Evolutionary conservation across 1,140 invertebrate genomes (phyloP).

Genomic region (Elymnias hypermnestra): DNA sequence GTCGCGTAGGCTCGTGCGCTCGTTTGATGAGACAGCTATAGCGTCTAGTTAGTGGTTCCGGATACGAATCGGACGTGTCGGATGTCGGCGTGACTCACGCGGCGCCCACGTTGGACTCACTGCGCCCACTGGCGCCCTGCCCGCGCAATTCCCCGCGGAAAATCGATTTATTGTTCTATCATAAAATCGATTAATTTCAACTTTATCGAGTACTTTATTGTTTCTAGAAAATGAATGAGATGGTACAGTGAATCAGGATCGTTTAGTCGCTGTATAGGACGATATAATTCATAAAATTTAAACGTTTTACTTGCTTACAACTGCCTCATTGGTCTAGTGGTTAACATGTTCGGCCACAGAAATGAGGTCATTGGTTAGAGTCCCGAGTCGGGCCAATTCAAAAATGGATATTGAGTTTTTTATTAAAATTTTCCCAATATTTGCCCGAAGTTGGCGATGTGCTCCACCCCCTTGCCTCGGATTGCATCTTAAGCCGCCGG

Average conservation of each 20-base stretch:
- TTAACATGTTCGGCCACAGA: too few species aligned
- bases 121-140: constrained; percentile 43
- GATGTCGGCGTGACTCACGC: constrained; percentile 70
- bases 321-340: too few species aligned
- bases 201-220: constrained; percentile 8
- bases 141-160: constrained; percentile 32
- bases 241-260: background rate
- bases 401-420: too few species aligned
- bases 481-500: too few species aligned
- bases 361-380: too few species aligned
- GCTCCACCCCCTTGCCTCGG: too few species aligned
- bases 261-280: background rate
- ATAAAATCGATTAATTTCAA: constrained; percentile 19
- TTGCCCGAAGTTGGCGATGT: too few species aligned
- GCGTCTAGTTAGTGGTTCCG: constrained; percentile 70
- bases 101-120: constrained; percentile 57
- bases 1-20: constrained; percentile 56
- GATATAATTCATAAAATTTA: background rate
- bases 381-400: too few species aligned
- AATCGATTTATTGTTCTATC: constrained; percentile 25
- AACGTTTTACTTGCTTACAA: too few species aligned
- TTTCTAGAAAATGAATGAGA: background rate
- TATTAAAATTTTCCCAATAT: too few species aligned
- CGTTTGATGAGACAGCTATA: constrained; percentile 51
- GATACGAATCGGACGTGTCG: constrained; percentile 73